These are phyloP conservation scores for Syndactyla subalaris DNA, from an alignment of 2,797 vertebrate genomes.

Conservation along the genomic window DNA sequence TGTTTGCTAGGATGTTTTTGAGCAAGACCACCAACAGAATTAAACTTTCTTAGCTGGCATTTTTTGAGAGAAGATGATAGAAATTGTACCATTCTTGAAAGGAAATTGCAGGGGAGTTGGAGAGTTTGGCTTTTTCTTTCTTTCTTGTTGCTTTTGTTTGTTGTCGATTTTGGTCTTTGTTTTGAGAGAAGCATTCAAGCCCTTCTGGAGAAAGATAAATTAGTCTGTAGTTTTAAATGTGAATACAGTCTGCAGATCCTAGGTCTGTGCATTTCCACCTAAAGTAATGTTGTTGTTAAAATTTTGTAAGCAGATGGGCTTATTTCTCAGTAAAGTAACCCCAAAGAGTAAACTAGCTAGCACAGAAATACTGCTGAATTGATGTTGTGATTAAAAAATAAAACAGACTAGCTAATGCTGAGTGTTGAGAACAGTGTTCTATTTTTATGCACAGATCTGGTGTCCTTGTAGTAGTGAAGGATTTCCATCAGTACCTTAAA, in stretches of 20 bases:
- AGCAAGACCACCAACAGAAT: background rate
- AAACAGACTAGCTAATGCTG: background rate
- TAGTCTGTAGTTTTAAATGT: background rate
- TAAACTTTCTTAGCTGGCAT: background rate
- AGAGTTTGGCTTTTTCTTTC: background rate
- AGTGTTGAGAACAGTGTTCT: constrained; percentile 7
- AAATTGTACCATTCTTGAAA: background rate
- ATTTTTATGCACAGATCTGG: constrained; percentile 31
- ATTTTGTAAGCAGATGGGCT: constrained; percentile 30
- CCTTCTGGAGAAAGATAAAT: constrained; percentile 10
- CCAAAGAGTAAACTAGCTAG: constrained; percentile 40
- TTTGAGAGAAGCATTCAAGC: background rate
- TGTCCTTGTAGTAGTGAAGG: background rate
- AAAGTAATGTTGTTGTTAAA: constrained; percentile 23
- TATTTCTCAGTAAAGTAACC: constrained; percentile 29
- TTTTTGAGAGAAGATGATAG: background rate
- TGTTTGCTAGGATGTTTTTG: background rate
- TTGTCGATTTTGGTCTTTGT: background rate
- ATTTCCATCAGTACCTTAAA: background rate
- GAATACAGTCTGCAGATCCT: background rate
- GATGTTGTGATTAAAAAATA: background rate
- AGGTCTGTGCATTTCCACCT: background rate
- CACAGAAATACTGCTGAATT: constrained; percentile 9
- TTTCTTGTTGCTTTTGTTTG: background rate
- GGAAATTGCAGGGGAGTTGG: background rate